These are phyloP conservation scores for Notothenia coriiceps DNA, from an alignment of 2,113 vertebrate species.

Conservation along the genomic window DNA sequence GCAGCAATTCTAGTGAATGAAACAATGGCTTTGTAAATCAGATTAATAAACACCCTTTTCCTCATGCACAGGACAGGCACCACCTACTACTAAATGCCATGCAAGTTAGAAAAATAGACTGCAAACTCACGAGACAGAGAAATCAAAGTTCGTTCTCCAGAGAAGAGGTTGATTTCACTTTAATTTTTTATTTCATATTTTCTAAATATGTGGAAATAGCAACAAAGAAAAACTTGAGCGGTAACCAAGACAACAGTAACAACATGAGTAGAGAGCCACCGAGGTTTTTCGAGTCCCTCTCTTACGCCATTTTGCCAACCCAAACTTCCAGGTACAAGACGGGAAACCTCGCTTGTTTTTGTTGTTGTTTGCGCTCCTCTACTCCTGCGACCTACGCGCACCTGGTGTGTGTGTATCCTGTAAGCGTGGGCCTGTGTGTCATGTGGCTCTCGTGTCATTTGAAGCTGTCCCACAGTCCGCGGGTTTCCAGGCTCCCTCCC, in stretches of 20 bases:
- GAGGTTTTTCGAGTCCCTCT: constrained; percentile 59
- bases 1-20: constrained; percentile 79
- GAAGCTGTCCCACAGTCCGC: constrained; percentile 69
- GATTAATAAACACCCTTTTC: constrained; percentile 63
- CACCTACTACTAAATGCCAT: constrained; percentile 70
- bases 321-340: constrained; percentile 68
- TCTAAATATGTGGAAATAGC: constrained; percentile 87
- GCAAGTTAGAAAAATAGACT: constrained; percentile 78
- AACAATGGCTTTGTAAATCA: constrained; percentile 74
- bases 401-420: constrained; percentile 48
- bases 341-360: constrained; percentile 47
- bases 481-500: constrained; percentile 43
- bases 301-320: constrained; percentile 51
- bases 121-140: constrained; percentile 79
- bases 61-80: constrained; percentile 79
- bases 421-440: constrained; percentile 62
- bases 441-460: constrained; percentile 71
- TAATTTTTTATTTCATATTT: constrained; percentile 84
- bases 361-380: constrained; percentile 27
- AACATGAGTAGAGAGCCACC: constrained; percentile 80
- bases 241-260: constrained; percentile 85
- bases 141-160: constrained; percentile 81
- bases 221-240: constrained; percentile 81
- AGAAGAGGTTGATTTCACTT: constrained; percentile 85
- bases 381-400: constrained; percentile 17